Evolutionary conservation across 2,113 vertebrate genomes (phyloP).

Genomic region (Dolichallabes microphthalmus): DNA sequence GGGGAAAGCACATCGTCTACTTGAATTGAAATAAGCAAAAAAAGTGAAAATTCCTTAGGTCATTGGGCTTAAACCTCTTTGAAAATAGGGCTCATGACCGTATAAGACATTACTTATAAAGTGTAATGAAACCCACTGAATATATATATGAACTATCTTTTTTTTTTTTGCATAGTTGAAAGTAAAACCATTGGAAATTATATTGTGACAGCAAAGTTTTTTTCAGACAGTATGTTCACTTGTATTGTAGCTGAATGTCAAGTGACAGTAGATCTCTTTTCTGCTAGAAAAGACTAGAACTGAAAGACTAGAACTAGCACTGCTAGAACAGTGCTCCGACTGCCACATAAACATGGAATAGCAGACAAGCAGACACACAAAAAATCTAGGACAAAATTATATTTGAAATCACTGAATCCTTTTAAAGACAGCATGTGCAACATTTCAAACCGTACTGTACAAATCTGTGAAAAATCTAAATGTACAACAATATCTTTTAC

Average conservation of each 20-base stretch:
- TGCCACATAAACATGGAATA: neutral
- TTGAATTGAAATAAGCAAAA: neutral
- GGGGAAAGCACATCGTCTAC: neutral
- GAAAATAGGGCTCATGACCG: neutral
- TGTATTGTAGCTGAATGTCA: neutral
- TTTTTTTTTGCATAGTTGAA: neutral
- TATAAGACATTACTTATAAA: neutral
- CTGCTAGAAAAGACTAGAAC: too few species aligned
- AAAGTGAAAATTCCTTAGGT: neutral
- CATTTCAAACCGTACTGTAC: neutral
- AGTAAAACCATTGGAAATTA: neutral
- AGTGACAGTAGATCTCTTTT: neutral
- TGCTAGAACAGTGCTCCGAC: neutral
- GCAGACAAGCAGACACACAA: constrained; percentile 5
- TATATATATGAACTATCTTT: neutral
- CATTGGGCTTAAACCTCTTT: neutral
- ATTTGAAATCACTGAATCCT: neutral
- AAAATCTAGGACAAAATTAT: neutral
- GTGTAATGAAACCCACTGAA: neutral
- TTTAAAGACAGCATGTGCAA: neutral
- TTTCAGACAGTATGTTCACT: neutral
- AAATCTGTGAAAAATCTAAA: neutral
- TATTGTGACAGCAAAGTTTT: neutral
- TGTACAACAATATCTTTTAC: neutral
- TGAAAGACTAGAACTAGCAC: too few species aligned